Evolutionary conservation across 1,140 invertebrate species (phyloP).

Genomic region (Eumeta japonica): DNA sequence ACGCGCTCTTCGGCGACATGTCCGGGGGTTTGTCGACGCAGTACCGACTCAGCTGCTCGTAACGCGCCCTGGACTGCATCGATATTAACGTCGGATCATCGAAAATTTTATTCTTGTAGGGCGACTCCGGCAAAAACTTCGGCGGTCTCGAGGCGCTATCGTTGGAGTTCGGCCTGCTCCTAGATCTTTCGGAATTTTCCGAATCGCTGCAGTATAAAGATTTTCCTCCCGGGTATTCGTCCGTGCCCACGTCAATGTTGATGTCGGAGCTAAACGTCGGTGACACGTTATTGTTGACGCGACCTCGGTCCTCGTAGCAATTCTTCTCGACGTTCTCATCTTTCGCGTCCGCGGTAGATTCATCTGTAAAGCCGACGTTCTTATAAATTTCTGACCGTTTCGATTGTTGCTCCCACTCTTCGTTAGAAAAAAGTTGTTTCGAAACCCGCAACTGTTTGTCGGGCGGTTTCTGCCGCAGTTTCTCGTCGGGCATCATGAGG

Average conservation of each 20-base stretch:
- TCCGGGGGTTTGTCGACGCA: conserved; percentile 33
- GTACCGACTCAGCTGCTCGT: conserved; percentile 39
- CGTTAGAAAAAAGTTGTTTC: conserved; percentile 47
- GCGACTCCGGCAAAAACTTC: conserved; percentile 44
- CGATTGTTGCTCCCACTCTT: conserved; percentile 42
- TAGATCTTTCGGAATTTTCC: conserved; percentile 49
- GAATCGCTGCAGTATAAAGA: conserved; percentile 52
- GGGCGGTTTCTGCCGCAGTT: conserved; percentile 66
- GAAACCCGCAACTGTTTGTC: conserved; percentile 62
- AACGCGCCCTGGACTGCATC: conserved; percentile 51
- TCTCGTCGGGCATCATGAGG: conserved; percentile 81
- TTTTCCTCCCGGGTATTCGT: conserved; percentile 51
- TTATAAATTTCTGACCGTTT: conserved; percentile 44
- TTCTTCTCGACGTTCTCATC: conserved; percentile 36
- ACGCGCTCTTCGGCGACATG: conserved; percentile 67
- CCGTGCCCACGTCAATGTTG: conserved; percentile 57
- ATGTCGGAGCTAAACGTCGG: conserved; percentile 49
- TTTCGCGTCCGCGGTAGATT: conserved; percentile 36
- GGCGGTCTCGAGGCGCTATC: conserved; percentile 48
- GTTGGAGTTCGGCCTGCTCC: conserved; percentile 51
- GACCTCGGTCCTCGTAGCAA: conserved; percentile 33
- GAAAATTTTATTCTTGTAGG: conserved; percentile 60
- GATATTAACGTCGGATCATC: conserved; percentile 60
- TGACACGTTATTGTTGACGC: conserved; percentile 50
- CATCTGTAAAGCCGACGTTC: conserved; percentile 41